These are phyloP conservation scores for Pseudanteris insignis DNA, from an alignment of 2,888 invertebrate species.

Conservation along the genomic window DNA sequence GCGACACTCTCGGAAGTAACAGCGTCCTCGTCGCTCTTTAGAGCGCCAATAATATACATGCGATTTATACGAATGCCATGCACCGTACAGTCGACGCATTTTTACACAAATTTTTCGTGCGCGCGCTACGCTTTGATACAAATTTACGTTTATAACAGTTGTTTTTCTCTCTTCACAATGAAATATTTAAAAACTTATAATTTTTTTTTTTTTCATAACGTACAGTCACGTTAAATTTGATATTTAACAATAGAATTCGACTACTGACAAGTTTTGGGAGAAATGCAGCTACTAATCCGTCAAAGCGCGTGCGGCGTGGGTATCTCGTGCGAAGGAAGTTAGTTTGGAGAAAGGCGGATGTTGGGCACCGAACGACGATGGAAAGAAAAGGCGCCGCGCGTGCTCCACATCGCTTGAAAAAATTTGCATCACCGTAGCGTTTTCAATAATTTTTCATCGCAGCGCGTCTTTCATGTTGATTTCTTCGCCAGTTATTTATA, in stretches of 20 bases:
- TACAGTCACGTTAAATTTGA: too few species aligned
- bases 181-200: too few species aligned
- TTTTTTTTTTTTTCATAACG: too few species aligned
- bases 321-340: slow-evolving; percentile 27
- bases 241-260: too few species aligned
- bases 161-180: neutral
- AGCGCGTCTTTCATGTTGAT: neutral
- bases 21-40: slow-evolving; percentile 24
- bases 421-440: slow-evolving; percentile 8
- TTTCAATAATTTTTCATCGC: neutral
- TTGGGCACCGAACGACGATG: slow-evolving; percentile 18
- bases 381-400: slow-evolving; percentile 24
- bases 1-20: slow-evolving; percentile 31
- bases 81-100: slow-evolving; percentile 20
- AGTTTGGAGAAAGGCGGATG: slow-evolving; percentile 43
- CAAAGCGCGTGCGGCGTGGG: slow-evolving; percentile 24
- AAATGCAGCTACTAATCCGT: slow-evolving; percentile 9
- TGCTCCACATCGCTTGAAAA: slow-evolving; percentile 12
- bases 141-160: neutral
- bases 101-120: slow-evolving; percentile 28
- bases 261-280: too few species aligned
- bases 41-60: slow-evolving; percentile 30
- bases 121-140: slow-evolving; percentile 16
- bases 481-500: slow-evolving; percentile 1
- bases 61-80: slow-evolving; percentile 27